Conservation (phyloP, 2,797 vertebrate genomes). For the Halcyon smyrnensis region DNA sequence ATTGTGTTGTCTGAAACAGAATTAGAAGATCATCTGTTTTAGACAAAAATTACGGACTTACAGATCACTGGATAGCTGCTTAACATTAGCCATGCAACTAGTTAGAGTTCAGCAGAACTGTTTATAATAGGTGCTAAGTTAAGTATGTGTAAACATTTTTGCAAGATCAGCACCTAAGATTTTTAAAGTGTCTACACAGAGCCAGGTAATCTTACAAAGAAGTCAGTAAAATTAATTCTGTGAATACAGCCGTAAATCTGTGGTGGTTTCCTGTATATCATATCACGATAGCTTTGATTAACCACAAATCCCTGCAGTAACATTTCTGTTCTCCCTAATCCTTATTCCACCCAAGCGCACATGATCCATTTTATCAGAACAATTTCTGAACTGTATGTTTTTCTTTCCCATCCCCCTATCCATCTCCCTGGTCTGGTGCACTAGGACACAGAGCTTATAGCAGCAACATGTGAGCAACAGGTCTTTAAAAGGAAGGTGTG, state of each 20-base stretch:
- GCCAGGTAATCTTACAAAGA: background rate
- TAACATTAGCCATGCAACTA: background rate
- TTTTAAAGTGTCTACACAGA: background rate
- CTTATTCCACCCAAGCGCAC: background rate
- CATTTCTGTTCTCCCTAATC: background rate
- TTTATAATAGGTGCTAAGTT: background rate
- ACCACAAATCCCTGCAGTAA: constrained; percentile 13
- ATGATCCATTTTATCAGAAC: background rate
- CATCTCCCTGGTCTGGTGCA: background rate
- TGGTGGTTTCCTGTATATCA: background rate
- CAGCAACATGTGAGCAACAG: background rate
- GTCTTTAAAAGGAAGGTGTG: background rate
- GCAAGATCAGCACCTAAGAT: background rate
- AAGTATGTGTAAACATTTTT: background rate
- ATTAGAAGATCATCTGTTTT: background rate
- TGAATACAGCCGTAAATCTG: background rate
- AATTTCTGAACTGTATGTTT: background rate
- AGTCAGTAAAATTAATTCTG: background rate
- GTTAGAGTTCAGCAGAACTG: background rate
- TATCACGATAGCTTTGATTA: background rate
- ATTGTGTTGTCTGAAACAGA: background rate
- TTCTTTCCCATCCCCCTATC: background rate
- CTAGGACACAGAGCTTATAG: background rate
- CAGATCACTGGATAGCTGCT: background rate
- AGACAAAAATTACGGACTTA: background rate